A percentile compares a stretch with the other conserved stretches of the same genome.
phyloP scores from a whole-genome alignment of 1,140 invertebrate species.

The Atta colombica region DNA sequence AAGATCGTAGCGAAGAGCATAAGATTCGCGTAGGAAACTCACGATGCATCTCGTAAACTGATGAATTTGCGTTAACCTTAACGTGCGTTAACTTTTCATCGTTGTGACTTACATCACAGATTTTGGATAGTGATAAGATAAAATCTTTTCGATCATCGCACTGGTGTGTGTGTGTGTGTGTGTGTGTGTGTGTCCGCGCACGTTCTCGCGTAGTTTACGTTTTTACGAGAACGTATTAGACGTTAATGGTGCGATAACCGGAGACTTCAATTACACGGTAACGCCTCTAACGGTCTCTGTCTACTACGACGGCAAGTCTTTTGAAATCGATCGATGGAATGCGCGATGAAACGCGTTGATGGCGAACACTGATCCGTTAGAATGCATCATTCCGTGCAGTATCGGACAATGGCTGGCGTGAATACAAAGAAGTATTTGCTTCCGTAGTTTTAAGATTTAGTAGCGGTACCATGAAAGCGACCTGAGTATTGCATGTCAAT shows the following conservation, averaged over 20 bases:
- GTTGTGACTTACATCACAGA: no score
- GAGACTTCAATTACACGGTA: conserved; percentile 26
- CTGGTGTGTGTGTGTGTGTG: no score
- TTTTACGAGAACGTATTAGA: background rate
- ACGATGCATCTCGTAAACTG: no score
- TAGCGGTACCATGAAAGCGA: conserved; percentile 20
- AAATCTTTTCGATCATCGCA: no score
- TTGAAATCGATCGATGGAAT: conserved; percentile 64
- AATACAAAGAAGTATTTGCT: conserved; percentile 41
- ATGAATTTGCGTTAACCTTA: no score
- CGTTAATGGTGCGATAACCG: conserved; percentile 1
- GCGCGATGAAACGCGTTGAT: conserved; percentile 34
- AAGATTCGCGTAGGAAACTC: no score
- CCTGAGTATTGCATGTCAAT: background rate
- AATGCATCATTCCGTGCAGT: conserved; percentile 42
- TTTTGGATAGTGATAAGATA: no score
- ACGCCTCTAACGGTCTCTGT: conserved; percentile 31
- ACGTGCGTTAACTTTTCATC: no score
- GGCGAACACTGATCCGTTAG: conserved; percentile 38
- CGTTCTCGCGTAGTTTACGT: background rate
- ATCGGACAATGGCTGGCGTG: conserved; percentile 53
- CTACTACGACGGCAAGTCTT: conserved; percentile 52
- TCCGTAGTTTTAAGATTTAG: conserved; percentile 44
- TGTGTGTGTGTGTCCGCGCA: no score
- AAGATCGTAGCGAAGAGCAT: no score